Conservation (phyloP, 1,140 invertebrate genomes). For the Drosophila ogumai region DNA sequence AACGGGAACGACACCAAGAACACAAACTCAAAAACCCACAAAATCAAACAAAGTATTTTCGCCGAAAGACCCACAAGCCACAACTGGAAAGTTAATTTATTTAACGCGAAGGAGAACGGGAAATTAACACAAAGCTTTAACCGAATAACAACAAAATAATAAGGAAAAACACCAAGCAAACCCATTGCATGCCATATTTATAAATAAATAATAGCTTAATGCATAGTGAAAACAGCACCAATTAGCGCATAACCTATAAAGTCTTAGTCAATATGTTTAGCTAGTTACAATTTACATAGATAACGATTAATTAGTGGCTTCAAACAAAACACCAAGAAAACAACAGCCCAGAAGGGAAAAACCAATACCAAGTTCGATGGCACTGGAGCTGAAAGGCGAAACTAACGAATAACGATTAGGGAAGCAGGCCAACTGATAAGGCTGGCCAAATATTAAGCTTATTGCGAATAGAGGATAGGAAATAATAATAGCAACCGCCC, state of each 20-base stretch:
- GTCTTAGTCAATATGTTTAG: conserved; percentile 75
- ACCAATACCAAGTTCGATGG: conserved; percentile 68
- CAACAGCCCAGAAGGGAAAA: conserved; percentile 49
- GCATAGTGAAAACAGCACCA: conserved; percentile 72
- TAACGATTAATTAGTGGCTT: conserved; percentile 74
- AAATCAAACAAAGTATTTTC: conserved; percentile 75
- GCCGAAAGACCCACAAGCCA: conserved; percentile 32
- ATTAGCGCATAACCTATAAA: conserved; percentile 72
- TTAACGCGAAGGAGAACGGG: conserved; percentile 26
- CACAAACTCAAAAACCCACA: conserved; percentile 21
- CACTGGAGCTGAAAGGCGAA: conserved; percentile 33
- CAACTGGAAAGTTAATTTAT: conserved; percentile 18
- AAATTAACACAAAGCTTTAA: conserved; percentile 57
- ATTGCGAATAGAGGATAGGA: conserved; percentile 69
- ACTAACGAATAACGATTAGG: conserved; percentile 79
- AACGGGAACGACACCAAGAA: conserved; percentile 47
- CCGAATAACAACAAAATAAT: conserved; percentile 29
- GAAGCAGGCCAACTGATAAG: conserved; percentile 62
- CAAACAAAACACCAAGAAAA: conserved; percentile 76
- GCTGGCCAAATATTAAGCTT: conserved; percentile 63
- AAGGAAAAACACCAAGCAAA: conserved; percentile 68
- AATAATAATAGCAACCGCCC: conserved; percentile 57
- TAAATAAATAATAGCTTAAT: conserved; percentile 52
- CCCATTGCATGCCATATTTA: conserved; percentile 32
- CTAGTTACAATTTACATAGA: conserved; percentile 71